Evolutionary conservation across 2,797 vertebrate species (phyloP).

Genomic region (Monodelphis domestica): DNA sequence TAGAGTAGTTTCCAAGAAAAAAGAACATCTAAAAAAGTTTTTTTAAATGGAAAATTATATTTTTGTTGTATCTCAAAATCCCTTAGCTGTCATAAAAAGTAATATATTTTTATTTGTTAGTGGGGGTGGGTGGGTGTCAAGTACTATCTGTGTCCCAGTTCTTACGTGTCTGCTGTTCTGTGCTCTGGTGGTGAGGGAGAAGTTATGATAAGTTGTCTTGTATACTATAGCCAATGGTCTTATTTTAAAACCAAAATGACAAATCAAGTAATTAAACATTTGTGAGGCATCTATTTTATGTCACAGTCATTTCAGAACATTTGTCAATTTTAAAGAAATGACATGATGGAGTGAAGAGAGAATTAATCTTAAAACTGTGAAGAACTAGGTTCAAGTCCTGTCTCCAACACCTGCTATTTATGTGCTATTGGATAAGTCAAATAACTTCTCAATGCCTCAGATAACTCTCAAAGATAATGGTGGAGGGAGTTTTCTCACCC

Average conservation of each 20-base stretch:
- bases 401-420: not conserved
- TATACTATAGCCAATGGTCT: accelerated
- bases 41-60: slow-evolving; percentile 58
- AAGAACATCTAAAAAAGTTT: slow-evolving; percentile 19
- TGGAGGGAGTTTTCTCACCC: not conserved
- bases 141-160: not conserved
- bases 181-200: not conserved
- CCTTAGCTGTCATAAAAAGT: slow-evolving; percentile 2
- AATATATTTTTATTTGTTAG: slow-evolving; percentile 54
- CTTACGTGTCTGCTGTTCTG: not conserved
- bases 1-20: not conserved
- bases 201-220: not conserved
- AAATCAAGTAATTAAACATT: not conserved
- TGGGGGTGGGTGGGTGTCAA: slow-evolving; percentile 32
- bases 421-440: not conserved
- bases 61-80: slow-evolving; percentile 56
- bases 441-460: not conserved
- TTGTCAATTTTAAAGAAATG: not conserved
- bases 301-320: slow-evolving; percentile 4
- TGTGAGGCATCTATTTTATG: not conserved
- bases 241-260: not conserved
- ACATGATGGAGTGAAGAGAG: not conserved
- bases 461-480: not conserved
- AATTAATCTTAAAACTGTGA: not conserved
- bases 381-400: not conserved